Percentiles rank a stretch among this genome's conserved stretches.
These are phyloP conservation scores for Procambarus virginalis DNA, from an alignment of 1,140 invertebrate genomes.

Conservation along the genomic window DNA sequence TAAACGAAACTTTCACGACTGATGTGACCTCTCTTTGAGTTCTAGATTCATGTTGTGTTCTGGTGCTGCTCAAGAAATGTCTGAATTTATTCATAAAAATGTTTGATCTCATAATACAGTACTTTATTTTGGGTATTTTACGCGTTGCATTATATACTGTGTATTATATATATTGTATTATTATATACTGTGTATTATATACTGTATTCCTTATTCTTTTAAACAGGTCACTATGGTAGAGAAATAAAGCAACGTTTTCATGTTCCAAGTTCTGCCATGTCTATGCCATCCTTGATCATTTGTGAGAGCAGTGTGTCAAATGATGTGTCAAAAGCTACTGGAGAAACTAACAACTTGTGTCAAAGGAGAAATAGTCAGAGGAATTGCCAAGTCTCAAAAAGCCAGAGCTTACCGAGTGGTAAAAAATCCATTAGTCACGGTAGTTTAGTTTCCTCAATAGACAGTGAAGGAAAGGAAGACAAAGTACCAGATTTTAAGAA, in stretches of 20 bases:
- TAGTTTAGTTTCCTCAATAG: background rate
- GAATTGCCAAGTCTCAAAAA: background rate
- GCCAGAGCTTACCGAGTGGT: background rate
- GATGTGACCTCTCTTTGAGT: no score
- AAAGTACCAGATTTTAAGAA: background rate
- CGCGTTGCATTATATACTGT: no score
- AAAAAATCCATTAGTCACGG: background rate
- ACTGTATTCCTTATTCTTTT: constrained; percentile 2
- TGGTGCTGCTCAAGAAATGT: no score
- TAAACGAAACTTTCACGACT: no score
- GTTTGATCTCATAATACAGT: no score
- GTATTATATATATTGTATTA: no score
- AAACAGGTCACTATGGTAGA: constrained; percentile 53
- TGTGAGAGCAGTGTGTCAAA: constrained; percentile 19
- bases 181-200: no score
- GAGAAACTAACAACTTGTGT: background rate
- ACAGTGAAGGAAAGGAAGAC: background rate
- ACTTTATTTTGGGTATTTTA: no score
- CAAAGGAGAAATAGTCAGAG: no score
- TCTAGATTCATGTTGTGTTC: no score
- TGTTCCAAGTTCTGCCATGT: constrained; percentile 78
- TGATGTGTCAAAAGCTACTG: constrained; percentile 15
- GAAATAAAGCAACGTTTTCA: constrained; percentile 74
- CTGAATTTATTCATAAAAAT: no score
- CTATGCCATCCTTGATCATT: constrained; percentile 76